phyloP scores from a whole-genome alignment of 2,888 invertebrate species.

The Apodemia mormo region DNA sequence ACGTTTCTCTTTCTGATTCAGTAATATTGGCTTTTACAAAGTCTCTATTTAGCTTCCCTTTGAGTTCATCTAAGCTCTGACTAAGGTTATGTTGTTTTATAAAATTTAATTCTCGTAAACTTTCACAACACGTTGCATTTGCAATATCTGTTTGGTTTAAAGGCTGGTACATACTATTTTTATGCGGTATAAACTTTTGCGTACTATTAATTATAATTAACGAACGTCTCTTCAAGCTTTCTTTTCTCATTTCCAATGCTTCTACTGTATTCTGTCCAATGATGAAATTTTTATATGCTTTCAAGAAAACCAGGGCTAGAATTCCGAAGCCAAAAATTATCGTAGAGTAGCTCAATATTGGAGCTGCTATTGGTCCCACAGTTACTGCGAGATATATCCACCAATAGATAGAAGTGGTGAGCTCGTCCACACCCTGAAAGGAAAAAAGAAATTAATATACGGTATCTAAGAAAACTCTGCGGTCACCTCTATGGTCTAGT shows the following conservation, averaged over 20 bases:
- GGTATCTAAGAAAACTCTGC: no score
- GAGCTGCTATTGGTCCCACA: constrained; percentile 87
- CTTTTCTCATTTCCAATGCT: constrained; percentile 89
- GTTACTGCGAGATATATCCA: constrained; percentile 92
- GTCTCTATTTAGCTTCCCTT: constrained; percentile 51
- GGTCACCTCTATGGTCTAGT: no score
- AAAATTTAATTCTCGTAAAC: constrained; percentile 51
- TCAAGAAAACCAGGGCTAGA: constrained; percentile 85
- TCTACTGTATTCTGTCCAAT: constrained; percentile 86
- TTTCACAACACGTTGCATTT: constrained; percentile 36
- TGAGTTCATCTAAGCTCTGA: constrained; percentile 58
- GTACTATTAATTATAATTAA: constrained; percentile 82
- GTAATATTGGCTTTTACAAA: constrained; percentile 59
- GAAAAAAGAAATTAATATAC: constrained; percentile 19
- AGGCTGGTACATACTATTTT: constrained; percentile 78
- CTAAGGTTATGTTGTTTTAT: constrained; percentile 49
- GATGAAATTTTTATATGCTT: constrained; percentile 88
- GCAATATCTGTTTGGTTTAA: constrained; percentile 41
- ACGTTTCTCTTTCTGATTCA: constrained; percentile 60
- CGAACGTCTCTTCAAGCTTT: constrained; percentile 85
- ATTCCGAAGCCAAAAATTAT: constrained; percentile 86
- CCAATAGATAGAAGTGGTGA: constrained; percentile 89
- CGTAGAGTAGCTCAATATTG: constrained; percentile 86
- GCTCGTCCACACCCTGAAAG: constrained; percentile 87
- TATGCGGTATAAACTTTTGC: constrained; percentile 79